Evolutionary conservation across 2,888 invertebrate species (phyloP).

Genomic region (Lycocerus yunnanus): DNA sequence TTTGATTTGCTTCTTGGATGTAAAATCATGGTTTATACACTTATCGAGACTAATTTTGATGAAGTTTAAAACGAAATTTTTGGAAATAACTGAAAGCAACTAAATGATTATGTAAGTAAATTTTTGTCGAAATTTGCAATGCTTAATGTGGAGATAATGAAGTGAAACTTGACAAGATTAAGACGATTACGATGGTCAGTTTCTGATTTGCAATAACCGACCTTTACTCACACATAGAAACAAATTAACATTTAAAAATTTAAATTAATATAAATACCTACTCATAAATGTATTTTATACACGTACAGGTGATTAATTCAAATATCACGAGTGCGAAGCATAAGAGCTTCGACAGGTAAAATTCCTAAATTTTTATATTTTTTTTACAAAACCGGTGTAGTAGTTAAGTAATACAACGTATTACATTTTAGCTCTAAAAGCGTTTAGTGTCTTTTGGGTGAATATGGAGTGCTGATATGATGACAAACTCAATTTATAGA

Average conservation of each 20-base stretch:
- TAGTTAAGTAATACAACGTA: too few relatives aligned
- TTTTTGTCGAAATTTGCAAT: not conserved
- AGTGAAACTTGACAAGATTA: not conserved
- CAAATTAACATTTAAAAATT: not conserved
- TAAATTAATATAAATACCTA: not conserved
- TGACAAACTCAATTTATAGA: too few relatives aligned
- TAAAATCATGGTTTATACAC: conserved; percentile 9
- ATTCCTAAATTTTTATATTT: too few relatives aligned
- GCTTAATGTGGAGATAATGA: too few relatives aligned
- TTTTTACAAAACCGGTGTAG: too few relatives aligned
- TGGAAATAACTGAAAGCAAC: not conserved
- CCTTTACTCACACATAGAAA: not conserved
- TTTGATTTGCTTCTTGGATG: conserved; percentile 9
- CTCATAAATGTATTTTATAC: not conserved
- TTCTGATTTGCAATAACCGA: not conserved
- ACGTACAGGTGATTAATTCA: not conserved
- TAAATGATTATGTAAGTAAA: not conserved
- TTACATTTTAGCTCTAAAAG: too few relatives aligned
- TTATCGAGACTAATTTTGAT: not conserved
- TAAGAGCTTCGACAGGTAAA: not conserved
- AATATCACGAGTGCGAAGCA: not conserved
- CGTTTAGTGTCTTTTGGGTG: too few relatives aligned
- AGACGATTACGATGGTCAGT: not conserved
- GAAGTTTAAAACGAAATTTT: not conserved
- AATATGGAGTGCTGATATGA: too few relatives aligned